Base-by-base conservation (phyloP, 2,888 invertebrate genomes). In the Lysandra bellargus region DNA sequence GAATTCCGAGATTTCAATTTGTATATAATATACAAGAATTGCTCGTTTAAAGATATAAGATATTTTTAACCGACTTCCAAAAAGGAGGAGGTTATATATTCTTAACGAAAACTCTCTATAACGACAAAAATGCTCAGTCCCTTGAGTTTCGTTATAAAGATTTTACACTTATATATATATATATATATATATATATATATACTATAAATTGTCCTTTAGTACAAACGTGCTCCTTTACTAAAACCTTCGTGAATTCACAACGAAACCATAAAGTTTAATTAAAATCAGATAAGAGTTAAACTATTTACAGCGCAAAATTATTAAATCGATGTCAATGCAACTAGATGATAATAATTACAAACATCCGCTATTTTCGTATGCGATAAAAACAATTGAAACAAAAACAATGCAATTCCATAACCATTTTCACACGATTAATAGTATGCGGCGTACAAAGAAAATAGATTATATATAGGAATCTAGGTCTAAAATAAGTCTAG, bases 401-500 rank as follows among this genome's bases (percentile, higher is more conserved):
- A 75, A 40, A 44, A 75, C 75, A 75, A 75, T 75, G 75, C 44
- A n/a, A 49, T 49, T 14, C 57, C 76, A 76, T 76, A 76, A 76
- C 53, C 49, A 74, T 76, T 76, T 76, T 76, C 76, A 76, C 76
- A 76, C 76, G 76, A 76, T 76, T 76, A 76, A 76, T 76, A 76
- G 57, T 76, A 76, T 76, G 75, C 53, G 75, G 14, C 49, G 30
- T 75, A 76, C 79, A 79, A 74, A 75, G 75, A 80, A 81, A 83
- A 81, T 82, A 81, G 82, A 81, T 80, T 83, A 81, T 80, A 80
- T 76, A 79, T 78, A 79, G 82, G 81, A 82, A 83, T 83, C 81
- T 83, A 82, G 83, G 82, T 83, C 83, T 82, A 81, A 80, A 80
- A 80, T 81, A 82, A 80, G 81, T 82, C 80, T 80, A 83, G 81